phyloP scores from a whole-genome alignment of 2,113 vertebrate species.

The Pseudonaja textilis region DNA sequence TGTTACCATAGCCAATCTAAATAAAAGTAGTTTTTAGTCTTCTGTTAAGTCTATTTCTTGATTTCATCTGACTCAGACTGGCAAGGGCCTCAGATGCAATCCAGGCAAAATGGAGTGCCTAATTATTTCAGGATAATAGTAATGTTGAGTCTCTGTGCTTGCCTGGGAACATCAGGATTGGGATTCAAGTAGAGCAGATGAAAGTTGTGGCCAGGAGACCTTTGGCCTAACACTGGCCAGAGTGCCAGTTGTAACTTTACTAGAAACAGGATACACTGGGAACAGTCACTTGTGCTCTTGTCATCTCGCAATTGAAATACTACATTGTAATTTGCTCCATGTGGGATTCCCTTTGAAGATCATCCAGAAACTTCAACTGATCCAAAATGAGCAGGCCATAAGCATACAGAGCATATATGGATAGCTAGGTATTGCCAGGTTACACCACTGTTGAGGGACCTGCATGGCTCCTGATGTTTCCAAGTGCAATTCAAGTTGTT shows the following conservation, averaged over 20 bases:
- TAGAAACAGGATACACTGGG: background rate
- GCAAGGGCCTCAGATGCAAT: background rate
- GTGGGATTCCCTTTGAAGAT: background rate
- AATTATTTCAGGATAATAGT: background rate
- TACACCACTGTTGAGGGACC: background rate
- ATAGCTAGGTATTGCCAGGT: background rate
- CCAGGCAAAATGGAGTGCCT: background rate
- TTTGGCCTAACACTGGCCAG: background rate
- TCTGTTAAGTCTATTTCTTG: background rate
- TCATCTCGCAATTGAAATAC: background rate
- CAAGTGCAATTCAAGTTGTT: background rate
- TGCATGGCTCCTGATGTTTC: background rate
- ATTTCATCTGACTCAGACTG: background rate
- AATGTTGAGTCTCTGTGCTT: background rate
- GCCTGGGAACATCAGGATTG: background rate
- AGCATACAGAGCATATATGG: background rate
- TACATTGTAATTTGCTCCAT: background rate
- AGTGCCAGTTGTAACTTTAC: background rate
- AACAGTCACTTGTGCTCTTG: background rate
- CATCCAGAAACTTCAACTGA: background rate
- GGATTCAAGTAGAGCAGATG: background rate
- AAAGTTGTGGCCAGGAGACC: background rate
- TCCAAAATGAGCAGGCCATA: background rate
- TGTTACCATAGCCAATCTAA: background rate
- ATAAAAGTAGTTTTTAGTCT: background rate